Percentiles rank a stretch among this genome's conserved stretches.
Conservation (phyloP, 2,797 vertebrate genomes). For the Rhynchonycteris naso region DNA sequence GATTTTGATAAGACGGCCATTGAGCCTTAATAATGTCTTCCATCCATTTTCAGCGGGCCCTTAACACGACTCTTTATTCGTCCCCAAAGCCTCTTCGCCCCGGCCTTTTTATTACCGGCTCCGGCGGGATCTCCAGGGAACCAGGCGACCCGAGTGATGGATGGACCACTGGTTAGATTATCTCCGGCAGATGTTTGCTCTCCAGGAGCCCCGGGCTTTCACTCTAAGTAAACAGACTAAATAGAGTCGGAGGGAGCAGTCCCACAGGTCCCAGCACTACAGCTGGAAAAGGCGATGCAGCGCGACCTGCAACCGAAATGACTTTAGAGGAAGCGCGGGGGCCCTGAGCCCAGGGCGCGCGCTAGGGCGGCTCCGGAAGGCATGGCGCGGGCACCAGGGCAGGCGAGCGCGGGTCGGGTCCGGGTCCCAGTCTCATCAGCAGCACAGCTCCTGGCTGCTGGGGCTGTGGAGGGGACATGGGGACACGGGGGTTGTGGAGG, state of each 20-base stretch:
- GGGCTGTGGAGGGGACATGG: not conserved
- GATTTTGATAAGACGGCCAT: constrained; percentile 94
- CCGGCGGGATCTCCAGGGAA: constrained; percentile 88
- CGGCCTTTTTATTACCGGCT: constrained; percentile 90
- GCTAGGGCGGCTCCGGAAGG: too few species aligned
- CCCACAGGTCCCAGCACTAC: constrained; percentile 81
- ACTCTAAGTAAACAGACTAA: constrained; percentile 91
- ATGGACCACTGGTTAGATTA: constrained; percentile 92
- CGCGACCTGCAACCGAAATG: constrained; percentile 67
- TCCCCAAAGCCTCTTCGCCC: constrained; percentile 91
- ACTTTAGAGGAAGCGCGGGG: constrained; percentile 56
- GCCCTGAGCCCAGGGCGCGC: not conserved
- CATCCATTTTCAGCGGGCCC: constrained; percentile 91
- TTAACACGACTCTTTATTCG: constrained; percentile 91
- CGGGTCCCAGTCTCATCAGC: not conserved
- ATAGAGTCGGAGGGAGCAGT: constrained; percentile 83
- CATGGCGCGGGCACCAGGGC: fast-evolving
- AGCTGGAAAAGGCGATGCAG: constrained; percentile 62
- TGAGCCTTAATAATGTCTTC: constrained; percentile 94
- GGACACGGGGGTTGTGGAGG: fast-evolving
- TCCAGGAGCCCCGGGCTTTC: constrained; percentile 87
- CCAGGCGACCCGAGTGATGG: constrained; percentile 88
- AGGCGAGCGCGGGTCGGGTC: not conserved
- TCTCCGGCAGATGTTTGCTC: constrained; percentile 91
- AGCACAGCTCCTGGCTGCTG: not conserved